Conservation (phyloP, 1,140 invertebrate species). For the Maniola jurtina region DNA sequence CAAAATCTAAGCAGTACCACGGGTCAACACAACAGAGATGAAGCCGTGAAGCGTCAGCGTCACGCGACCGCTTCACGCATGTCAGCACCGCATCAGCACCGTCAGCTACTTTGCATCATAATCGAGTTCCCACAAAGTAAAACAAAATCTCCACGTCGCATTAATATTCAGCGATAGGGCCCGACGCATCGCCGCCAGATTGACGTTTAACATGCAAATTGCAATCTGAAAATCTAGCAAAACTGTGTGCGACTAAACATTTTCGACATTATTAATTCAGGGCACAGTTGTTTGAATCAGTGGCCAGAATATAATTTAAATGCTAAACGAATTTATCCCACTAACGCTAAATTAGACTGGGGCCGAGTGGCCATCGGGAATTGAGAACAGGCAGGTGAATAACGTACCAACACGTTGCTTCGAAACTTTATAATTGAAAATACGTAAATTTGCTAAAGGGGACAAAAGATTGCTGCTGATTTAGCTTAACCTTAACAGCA, state of each 20-base stretch:
- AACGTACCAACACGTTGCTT: conserved; percentile 29
- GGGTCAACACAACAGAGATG: conserved; percentile 9
- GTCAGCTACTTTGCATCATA: conserved; percentile 74
- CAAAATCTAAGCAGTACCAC: conserved; percentile 5
- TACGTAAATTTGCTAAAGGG: conserved; percentile 32
- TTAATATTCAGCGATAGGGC: conserved; percentile 76
- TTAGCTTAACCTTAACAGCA: no score
- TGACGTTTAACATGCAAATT: conserved; percentile 78
- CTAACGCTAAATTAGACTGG: conserved; percentile 64
- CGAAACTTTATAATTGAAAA: conserved; percentile 26
- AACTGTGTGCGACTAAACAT: conserved; percentile 72
- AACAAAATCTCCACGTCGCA: conserved; percentile 71
- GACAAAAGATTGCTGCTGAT: no score
- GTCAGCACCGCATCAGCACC: conserved; percentile 37
- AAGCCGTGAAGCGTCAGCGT: conserved; percentile 8
- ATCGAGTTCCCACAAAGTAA: conserved; percentile 75
- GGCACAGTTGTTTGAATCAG: conserved; percentile 67
- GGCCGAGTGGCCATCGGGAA: conserved; percentile 48
- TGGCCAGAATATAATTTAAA: conserved; percentile 73
- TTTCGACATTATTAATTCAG: conserved; percentile 72
- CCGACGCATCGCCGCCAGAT: conserved; percentile 67
- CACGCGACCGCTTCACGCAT: conserved; percentile 35
- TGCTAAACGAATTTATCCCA: conserved; percentile 71
- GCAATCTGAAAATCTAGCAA: conserved; percentile 75
- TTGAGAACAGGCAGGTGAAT: conserved; percentile 58